Evolutionary conservation across 2,113 vertebrate genomes (phyloP).

Genomic region (Marmota monax): DNA sequence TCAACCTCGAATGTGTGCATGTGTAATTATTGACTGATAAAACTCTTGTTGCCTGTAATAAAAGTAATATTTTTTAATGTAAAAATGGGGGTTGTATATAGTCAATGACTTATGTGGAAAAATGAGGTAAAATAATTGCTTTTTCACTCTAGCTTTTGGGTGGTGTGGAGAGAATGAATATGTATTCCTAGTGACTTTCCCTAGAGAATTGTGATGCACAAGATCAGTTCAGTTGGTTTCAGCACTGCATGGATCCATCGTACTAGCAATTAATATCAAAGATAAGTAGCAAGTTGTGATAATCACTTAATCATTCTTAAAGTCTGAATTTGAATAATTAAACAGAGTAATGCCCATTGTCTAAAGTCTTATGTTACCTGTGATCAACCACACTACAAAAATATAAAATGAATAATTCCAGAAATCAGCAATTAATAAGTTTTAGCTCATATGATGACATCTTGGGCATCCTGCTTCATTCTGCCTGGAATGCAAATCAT

Average conservation of each 20-base stretch:
- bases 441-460: background rate
- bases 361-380: background rate
- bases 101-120: background rate
- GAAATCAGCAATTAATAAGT: background rate
- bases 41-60: background rate
- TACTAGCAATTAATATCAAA: background rate
- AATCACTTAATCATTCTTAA: background rate
- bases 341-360: background rate
- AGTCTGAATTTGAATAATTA: background rate
- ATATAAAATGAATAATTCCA: background rate
- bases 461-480: no score
- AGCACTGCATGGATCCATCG: background rate
- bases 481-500: background rate
- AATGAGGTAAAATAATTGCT: background rate
- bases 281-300: background rate
- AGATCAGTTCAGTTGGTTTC: background rate
- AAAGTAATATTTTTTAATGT: background rate
- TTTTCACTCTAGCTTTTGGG: background rate
- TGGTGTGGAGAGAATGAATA: background rate
- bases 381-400: background rate
- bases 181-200: background rate
- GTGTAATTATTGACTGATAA: background rate
- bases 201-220: background rate
- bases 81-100: background rate
- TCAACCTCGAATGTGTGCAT: background rate